Evolutionary conservation across 2,797 vertebrate genomes (phyloP).

Genomic region (Anabacerthia variegaticeps): DNA sequence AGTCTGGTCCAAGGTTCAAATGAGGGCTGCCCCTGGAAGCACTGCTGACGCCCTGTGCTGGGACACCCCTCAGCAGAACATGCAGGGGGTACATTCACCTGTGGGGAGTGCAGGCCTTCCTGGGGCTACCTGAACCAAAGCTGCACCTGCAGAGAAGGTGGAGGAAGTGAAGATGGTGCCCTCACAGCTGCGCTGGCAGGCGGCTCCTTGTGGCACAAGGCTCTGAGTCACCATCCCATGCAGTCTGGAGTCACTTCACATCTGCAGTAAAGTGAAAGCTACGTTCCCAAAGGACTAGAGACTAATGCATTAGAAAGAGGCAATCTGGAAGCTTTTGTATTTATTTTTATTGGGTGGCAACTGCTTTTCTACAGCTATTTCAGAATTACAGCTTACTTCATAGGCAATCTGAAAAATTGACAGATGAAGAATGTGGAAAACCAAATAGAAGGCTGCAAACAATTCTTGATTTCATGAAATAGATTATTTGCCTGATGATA

Average conservation of each 20-base stretch:
- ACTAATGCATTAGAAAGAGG: not conserved
- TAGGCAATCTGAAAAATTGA: not conserved
- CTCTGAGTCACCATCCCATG: fast-evolving
- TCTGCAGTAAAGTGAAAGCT: not conserved
- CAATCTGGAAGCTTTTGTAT: not conserved
- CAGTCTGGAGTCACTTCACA: not conserved
- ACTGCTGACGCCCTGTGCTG: fast-evolving
- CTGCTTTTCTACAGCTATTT: not conserved
- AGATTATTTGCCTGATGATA: not conserved
- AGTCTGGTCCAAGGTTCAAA: fast-evolving
- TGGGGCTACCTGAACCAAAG: not conserved
- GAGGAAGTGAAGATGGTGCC: not conserved
- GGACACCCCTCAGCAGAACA: not conserved
- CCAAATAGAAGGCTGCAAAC: not conserved
- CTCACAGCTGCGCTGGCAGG: fast-evolving
- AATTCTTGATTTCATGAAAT: not conserved
- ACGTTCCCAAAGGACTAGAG: not conserved
- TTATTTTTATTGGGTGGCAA: not conserved
- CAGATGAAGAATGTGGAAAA: not conserved
- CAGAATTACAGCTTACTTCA: not conserved
- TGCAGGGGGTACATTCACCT: not conserved
- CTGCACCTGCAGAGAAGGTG: not conserved
- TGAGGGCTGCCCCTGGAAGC: not conserved
- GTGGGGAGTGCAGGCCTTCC: fast-evolving
- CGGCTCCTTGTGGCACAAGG: not conserved